Evolutionary conservation across 2,113 vertebrate species (phyloP).

Genomic region (Chaenogobius annularis): DNA sequence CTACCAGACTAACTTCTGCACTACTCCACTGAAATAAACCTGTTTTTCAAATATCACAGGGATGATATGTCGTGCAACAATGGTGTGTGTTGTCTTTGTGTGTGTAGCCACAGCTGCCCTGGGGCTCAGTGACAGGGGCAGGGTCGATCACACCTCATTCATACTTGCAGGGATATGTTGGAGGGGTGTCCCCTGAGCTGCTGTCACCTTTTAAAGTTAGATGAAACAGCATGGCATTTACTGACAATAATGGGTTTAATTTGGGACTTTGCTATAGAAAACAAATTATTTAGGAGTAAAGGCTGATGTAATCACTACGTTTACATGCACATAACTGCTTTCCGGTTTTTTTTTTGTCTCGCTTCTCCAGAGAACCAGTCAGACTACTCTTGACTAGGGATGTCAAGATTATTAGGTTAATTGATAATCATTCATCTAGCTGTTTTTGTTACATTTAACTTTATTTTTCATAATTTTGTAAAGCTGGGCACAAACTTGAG

Average conservation of each 20-base stretch:
- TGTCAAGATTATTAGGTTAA: no score
- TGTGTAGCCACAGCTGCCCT: neutral
- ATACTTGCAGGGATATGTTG: neutral
- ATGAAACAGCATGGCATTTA: neutral
- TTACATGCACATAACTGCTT: no score
- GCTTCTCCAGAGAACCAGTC: no score
- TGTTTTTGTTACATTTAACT: no score
- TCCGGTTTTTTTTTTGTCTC: no score
- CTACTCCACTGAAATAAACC: no score
- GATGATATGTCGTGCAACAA: neutral
- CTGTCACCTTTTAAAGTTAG: neutral
- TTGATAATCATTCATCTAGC: no score
- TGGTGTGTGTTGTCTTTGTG: neutral
- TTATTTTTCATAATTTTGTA: no score
- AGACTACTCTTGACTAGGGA: no score
- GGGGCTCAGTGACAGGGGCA: neutral
- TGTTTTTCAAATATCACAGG: neutral
- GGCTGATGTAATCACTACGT: neutral
- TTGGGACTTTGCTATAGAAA: neutral
- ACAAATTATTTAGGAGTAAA: neutral
- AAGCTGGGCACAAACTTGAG: no score
- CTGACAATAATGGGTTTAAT: neutral
- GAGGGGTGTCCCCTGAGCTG: no score
- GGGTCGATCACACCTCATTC: neutral
- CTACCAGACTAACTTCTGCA: no score